A percentile compares a stretch with the other conserved stretches of the same genome.
Conservation (phyloP, 2,797 vertebrate genomes). For the Enteromius fasciolatus region DNA sequence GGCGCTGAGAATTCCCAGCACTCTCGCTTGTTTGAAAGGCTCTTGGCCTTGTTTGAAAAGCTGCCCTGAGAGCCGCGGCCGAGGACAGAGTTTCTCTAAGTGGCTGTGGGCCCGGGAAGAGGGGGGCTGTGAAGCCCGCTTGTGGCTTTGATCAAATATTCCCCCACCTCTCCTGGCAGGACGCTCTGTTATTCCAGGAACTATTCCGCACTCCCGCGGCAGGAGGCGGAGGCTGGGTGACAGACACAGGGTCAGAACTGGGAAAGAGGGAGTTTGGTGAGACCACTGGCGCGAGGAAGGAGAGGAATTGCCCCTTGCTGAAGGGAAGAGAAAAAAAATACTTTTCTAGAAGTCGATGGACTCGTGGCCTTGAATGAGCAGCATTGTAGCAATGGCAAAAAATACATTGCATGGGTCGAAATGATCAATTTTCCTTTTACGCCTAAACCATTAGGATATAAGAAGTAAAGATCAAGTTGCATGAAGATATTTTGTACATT, state of each 20-base stretch:
- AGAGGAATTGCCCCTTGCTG: constrained; percentile 9
- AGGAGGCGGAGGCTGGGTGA: constrained; percentile 47
- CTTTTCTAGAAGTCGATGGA: constrained; percentile 10
- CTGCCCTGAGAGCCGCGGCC: constrained; percentile 53
- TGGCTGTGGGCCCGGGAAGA: constrained; percentile 53
- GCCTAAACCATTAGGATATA: too few species aligned
- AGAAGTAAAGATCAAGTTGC: too few species aligned
- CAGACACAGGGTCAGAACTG: constrained; percentile 51
- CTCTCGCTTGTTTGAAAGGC: constrained; percentile 55
- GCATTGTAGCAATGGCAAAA: background rate
- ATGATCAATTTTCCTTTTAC: background rate
- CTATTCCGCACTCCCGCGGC: constrained; percentile 59
- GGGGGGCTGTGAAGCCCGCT: constrained; percentile 49
- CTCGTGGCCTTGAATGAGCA: background rate
- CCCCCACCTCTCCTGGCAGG: constrained; percentile 66
- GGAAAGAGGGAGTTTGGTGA: constrained; percentile 20
- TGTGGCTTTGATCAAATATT: constrained; percentile 66
- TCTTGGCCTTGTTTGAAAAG: constrained; percentile 54
- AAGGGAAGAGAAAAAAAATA: background rate
- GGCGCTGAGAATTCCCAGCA: constrained; percentile 40
- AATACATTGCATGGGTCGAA: too few species aligned
- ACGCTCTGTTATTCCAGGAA: constrained; percentile 72
- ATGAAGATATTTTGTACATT: background rate
- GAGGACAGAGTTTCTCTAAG: constrained; percentile 59
- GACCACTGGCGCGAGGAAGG: constrained; percentile 36